Base-by-base conservation (phyloP, 1,140 invertebrate species). In the Goniozus legneri region DNA sequence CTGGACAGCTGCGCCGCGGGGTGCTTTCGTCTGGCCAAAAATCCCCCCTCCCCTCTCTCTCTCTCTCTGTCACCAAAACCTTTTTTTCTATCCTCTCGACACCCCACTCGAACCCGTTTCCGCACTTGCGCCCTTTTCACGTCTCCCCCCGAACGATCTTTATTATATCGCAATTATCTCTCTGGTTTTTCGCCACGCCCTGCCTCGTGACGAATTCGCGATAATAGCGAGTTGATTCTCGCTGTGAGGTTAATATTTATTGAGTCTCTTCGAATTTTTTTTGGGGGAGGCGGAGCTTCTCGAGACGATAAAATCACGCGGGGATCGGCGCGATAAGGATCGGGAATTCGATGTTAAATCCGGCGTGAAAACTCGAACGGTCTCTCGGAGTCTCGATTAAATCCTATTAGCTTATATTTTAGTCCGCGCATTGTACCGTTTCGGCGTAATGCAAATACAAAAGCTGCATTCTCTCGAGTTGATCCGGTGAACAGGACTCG, bases 1-100 rank as follows among this genome's bases (percentile, higher is more conserved):
- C 69, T 63, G 52, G 62, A 43, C 69, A 71, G 69, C 69, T 71
- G 69, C 66, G 52, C 55, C 52, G 35, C 47, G 62, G 61, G 53
- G 54, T 62, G 57, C 61, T 55, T 54, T 47, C 56, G 41, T 45
- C 36, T 38, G 16, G 24, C 16, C 39, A 20, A 39, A 50, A 60
- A 49, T 32, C 19, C 35, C 41, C 13, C 35, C 24, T 46, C 35
- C 32, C 19, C 10, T 27, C 33, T 33, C 40, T 20, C 38, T 37
- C 30, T 12, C 33, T 27, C n/a, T n/a, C n/a, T n/a, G n/a, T n/a
- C n/a, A n/a, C n/a, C n/a, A n/a, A n/a, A n/a, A n/a, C n/a, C n/a
- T n/a, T n/a, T n/a, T n/a, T n/a, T n/a, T n/a, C n/a, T n/a, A n/a
- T n/a, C n/a, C n/a, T n/a, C n/a, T 27, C 24, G 12, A 27, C 6